phyloP scores from a whole-genome alignment of 1,140 invertebrate genomes.

The Ostrea denselamellosa region DNA sequence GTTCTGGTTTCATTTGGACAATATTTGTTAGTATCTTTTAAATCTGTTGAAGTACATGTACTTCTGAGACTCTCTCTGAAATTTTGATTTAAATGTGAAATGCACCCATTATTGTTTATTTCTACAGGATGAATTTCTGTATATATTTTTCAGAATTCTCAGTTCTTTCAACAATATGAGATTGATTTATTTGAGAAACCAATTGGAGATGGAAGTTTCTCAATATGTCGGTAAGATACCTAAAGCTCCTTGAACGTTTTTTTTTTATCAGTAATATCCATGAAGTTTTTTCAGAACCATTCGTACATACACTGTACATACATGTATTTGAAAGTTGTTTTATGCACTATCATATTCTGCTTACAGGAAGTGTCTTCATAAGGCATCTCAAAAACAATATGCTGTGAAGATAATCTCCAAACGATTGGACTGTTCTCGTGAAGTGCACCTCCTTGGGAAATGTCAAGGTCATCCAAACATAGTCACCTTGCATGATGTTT shows the following conservation, averaged over 20 bases:
- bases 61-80: too few species aligned
- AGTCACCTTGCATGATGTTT: constrained; percentile 90
- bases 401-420: constrained; percentile 95
- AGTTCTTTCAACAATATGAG: constrained; percentile 92
- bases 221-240: constrained; percentile 84
- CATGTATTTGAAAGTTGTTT: neutral
- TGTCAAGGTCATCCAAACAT: constrained; percentile 94
- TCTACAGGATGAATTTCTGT: neutral
- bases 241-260: neutral
- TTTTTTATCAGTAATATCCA: too few species aligned
- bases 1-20: too few species aligned
- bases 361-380: constrained; percentile 87
- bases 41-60: too few species aligned
- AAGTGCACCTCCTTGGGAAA: constrained; percentile 87
- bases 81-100: too few species aligned
- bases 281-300: too few species aligned
- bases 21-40: too few species aligned
- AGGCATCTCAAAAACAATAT: constrained; percentile 85
- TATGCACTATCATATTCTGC: neutral
- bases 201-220: constrained; percentile 93
- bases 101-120: neutral
- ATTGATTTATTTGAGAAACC: constrained; percentile 84
- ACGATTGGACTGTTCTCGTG: constrained; percentile 83
- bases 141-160: constrained; percentile 84
- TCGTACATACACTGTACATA: too few species aligned